A percentile compares a stretch with the other conserved stretches of the same genome.
Conservation (phyloP, 2,888 invertebrate species). For the Polyommatus icarus region DNA sequence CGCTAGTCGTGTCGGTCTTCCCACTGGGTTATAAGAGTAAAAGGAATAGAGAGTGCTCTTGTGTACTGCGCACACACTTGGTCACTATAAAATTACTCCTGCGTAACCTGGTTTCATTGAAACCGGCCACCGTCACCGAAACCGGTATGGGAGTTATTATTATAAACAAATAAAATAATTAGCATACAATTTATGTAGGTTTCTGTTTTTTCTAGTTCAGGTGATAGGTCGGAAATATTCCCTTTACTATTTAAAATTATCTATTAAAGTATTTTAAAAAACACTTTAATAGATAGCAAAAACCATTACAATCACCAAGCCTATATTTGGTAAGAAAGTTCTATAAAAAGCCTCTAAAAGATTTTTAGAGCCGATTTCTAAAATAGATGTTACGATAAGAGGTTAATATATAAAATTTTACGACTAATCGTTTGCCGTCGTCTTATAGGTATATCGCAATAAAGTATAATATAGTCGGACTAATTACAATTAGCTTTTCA, state of each 20-base stretch:
- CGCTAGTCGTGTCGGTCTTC: no score
- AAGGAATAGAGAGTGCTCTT: no score
- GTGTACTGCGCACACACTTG: no score
- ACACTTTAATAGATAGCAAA: not conserved
- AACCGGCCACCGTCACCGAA: no score
- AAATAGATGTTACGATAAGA: conserved; percentile 13
- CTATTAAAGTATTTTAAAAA: not conserved
- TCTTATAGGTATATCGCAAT: not conserved
- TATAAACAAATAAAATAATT: not conserved
- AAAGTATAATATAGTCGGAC: not conserved
- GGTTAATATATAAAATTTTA: conserved; percentile 19
- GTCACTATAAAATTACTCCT: no score
- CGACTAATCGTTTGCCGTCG: not conserved
- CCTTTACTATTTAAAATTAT: no score
- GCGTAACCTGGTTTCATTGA: no score
- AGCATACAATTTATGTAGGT: not conserved
- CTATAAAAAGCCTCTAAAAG: not conserved
- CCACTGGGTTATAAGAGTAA: no score
- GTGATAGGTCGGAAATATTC: not conserved
- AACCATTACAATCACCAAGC: not conserved
- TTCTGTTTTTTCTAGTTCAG: no score
- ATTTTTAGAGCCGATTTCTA: not conserved
- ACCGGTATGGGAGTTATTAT: no score
- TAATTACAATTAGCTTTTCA: no score
- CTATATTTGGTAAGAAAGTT: not conserved